Evolutionary conservation across 2,888 invertebrate species (phyloP), one percentile per base, ranked within the genome.

Genomic region (Clusia tigrina): DNA sequence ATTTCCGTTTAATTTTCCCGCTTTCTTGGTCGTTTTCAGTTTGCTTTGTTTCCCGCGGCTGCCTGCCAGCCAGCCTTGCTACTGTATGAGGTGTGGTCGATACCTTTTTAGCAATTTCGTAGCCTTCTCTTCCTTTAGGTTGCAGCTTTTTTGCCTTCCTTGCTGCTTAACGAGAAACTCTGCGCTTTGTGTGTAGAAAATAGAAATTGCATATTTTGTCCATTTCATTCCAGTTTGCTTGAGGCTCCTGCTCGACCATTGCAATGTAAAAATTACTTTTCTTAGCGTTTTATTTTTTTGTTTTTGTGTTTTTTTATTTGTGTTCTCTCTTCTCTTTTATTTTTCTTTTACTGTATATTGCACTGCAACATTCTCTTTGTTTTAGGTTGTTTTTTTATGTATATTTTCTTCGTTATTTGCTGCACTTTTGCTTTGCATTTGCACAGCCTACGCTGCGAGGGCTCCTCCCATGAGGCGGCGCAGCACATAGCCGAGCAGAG

Each of bases 231-330:
- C 57, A 52, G 51, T 53, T 53, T 56, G 55, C 63, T 54, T 25
- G 26, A 23, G 37, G 52, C 48, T 57, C 62, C 53, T 46, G 59
- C 54, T 20, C 25, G 38, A 38, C 57, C 23, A 6, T n/a, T n/a
- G n/a, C n/a, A n/a, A n/a, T n/a, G n/a, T n/a, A n/a, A n/a, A 68
- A 73, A 74, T 73, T 74, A 71, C 69, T 70, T 58, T 62, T 52
- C 52, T 60, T 52, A 32, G 6, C 6, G 68, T 60, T 22, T 58
- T 60, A 60, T 66, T 58, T 66, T 61, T 63, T 61, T 71, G 62
- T 60, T 60, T 57, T 23, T 24, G n/a, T 38, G 6, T 57, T 54
- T 18, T 17, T 17, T 20, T 2, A 17, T 5, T 54, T 9, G 12
- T 23, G 17, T 25, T 48, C 32, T 26, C 52, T 24, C 12, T 12